phyloP scores from a whole-genome alignment of 2,113 vertebrate species.

The Pelodiscus sinensis region DNA sequence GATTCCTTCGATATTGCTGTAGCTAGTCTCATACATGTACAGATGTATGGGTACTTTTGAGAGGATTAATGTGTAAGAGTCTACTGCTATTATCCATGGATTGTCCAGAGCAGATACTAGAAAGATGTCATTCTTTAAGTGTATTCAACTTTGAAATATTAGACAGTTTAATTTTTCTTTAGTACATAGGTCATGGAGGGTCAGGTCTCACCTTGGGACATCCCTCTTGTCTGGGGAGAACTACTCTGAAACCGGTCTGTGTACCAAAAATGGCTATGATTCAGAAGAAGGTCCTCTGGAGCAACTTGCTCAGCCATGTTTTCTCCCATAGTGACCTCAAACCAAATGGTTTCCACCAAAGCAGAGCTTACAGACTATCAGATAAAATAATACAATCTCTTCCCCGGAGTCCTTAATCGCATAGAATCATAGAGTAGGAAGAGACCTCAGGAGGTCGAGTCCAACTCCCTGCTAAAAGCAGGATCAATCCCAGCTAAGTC shows the following conservation, averaged over 20 bases:
- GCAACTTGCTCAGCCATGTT: accelerated
- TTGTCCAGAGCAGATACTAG: neutral
- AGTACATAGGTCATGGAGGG: neutral
- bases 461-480: too few relatives aligned
- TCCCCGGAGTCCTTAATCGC: neutral
- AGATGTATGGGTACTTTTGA: neutral
- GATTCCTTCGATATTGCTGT: neutral
- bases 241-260: accelerated
- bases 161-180: neutral
- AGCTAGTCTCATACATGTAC: accelerated
- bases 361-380: neutral
- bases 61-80: neutral
- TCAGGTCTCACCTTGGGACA: neutral
- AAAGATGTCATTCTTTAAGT: neutral
- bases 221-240: neutral
- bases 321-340: neutral
- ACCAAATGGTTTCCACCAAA: neutral
- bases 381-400: neutral
- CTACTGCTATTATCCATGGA: neutral
- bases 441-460: too few relatives aligned
- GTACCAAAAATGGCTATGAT: neutral
- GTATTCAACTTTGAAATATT: neutral
- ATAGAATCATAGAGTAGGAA: neutral
- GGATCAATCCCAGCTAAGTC: too few relatives aligned
- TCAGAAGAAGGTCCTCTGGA: neutral